Evolutionary conservation across 2,113 vertebrate species (phyloP), one percentile per base, ranked within the genome.

Genomic region (Microtus pennsylvanicus): DNA sequence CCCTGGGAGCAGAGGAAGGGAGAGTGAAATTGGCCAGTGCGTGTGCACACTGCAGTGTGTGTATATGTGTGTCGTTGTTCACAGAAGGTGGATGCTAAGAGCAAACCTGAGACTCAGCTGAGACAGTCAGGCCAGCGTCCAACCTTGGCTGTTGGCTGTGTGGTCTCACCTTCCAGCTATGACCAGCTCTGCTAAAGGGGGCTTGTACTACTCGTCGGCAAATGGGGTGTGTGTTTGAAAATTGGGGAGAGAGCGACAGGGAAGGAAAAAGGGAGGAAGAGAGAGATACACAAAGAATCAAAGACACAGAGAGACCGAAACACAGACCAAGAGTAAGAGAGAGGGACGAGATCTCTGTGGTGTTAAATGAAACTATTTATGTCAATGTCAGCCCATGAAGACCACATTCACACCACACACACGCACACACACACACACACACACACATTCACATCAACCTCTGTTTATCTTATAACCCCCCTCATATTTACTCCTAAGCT

Each of bases 281-380:
- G 24, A 83, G 45, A 50, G 26, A 28, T 74, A 8, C 2, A 76
- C 24, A 45, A 42, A 76, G 74, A 45, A 45, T 26, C 74, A 45
- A 42, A 75, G 38, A 28, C 24, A 76, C 42, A 28, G 75, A 76
- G 42, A 76, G 75, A 47, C 42, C 21, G 47, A 52, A 35, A 52
- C 7, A 45, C 3, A 80, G 77, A 80, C 47, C 26, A 19, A 83
- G 80, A 82, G 3, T 38, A 82, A 61, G 42, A 86, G 38, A 45
- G 61, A 50, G 45, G 47, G 19, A 52, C 87, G 42, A 67, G 50
- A 86, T 92, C 50, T 90, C 72, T 82, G 8, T 85, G 47, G 21
- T 70, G 33, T 28, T 80, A 69, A 95, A 74, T 88, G 45, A 81
- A 83, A 77, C 83, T 77, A 90, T 89, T 96, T 72, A 94, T 76